phyloP scores from a whole-genome alignment of 2,888 invertebrate genomes.

The Cotesia congregata region DNA sequence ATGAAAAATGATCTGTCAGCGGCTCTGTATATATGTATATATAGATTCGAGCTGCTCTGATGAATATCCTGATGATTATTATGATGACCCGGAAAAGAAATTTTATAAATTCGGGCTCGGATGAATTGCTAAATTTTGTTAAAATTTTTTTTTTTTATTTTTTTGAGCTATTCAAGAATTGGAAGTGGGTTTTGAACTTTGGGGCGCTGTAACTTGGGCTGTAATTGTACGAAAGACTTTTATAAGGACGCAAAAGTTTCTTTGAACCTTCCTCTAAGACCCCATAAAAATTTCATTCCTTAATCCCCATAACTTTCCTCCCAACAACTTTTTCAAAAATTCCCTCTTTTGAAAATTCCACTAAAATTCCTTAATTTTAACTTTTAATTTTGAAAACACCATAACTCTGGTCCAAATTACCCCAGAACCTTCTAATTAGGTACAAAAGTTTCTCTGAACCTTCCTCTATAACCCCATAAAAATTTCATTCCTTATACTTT shows the following conservation, averaged over 20 bases:
- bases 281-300: not conserved
- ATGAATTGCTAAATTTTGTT: too few relatives aligned
- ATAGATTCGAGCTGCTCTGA: too few relatives aligned
- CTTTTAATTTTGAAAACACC: not conserved
- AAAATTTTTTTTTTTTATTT: too few relatives aligned
- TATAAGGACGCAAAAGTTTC: conserved; percentile 12
- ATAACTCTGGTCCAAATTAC: not conserved
- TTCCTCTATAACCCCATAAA: not conserved
- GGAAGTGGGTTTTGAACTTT: conserved; percentile 54
- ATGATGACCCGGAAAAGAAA: not conserved
- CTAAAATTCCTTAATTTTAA: not conserved
- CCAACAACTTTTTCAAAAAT: not conserved
- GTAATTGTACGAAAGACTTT: conserved; percentile 17
- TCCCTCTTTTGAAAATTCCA: not conserved
- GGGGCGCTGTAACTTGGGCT: conserved; percentile 18
- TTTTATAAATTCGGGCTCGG: conserved; percentile 32
- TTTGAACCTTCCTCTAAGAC: not conserved
- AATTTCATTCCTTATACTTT: not conserved
- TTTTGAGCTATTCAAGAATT: too few relatives aligned
- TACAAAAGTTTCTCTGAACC: not conserved
- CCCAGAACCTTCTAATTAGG: not conserved
- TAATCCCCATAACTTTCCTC: not conserved
- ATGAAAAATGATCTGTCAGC: conserved; percentile 72
- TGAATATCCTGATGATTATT: too few relatives aligned
- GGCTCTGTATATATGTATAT: conserved; percentile 28